Evolutionary conservation across 2,888 invertebrate genomes (phyloP), one percentile per base, ranked within the genome.

Genomic region (Bedellia somnulentella): DNA sequence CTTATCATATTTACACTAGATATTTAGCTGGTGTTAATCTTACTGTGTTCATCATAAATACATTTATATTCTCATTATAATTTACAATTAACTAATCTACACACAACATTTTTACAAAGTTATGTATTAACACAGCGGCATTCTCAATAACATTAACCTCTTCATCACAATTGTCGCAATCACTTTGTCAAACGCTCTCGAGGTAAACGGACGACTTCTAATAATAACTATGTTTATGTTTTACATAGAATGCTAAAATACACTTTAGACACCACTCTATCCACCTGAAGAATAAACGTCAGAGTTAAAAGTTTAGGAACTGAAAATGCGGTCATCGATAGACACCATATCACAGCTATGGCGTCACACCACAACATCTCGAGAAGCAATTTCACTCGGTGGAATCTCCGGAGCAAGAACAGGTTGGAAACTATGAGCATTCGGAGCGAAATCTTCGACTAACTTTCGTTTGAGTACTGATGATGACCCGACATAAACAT

Each of bases 341-440:
- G 77, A 77, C 56, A 80, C 66, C 66, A 76, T 70, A 50, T 79
- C 79, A 47, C 76, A 77, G 57, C 79, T 79, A 55, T 80, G 80
- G 64, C 80, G 82, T 82, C 83, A 83, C 78, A 83, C 83, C 38
- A 82, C 79, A 39, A 82, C 81, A 47, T 80, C 80, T 37, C 77
- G 62, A 4, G 71, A 52, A 34, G 57, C 54, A 9, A 58, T 46
- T 28, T 67, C 71, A 37, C 67, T 76, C 38, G 57, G 53, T 23
- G 73, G 59, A 29, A 63, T 60, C 33, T 75, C 64, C 8, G 79
- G 78, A 31, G 80, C 73, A 40, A 82, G 60, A 30, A 82, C 80
- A 18, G 82, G 81, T 47, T 81, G 81, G 48, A 81, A 81, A 44
- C 67, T 56, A 43, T 80, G 82, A 12, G 62, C 47, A 4, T 64